Percentiles rank a stretch among this genome's conserved stretches.
Evolutionary conservation across 1,140 invertebrate genomes (phyloP).

Genomic region (Scaptomyza hsui): DNA sequence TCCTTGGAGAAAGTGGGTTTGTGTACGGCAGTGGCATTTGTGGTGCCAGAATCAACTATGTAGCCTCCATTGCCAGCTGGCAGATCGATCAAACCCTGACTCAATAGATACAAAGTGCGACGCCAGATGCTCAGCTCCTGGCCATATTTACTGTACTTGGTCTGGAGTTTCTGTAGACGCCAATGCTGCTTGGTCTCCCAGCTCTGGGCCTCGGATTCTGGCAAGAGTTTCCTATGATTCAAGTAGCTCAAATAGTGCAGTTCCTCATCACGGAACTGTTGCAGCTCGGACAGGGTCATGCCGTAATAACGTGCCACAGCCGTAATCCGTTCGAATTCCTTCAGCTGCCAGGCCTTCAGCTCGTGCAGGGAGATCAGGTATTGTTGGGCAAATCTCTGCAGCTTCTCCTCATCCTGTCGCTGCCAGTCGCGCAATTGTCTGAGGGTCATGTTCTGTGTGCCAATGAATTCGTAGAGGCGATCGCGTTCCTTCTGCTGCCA

Average conservation of each 20-base stretch:
- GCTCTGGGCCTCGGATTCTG: conserved; percentile 39
- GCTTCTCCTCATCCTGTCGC: conserved; percentile 54
- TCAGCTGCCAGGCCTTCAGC: conserved; percentile 72
- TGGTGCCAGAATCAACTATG: conserved; percentile 53
- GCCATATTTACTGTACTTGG: conserved; percentile 48
- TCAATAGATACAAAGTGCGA: conserved; percentile 62
- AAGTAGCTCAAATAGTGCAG: conserved; percentile 56
- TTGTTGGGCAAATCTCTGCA: conserved; percentile 55
- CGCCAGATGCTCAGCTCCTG: conserved; percentile 69
- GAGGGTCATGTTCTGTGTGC: conserved; percentile 70
- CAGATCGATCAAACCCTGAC: conserved; percentile 69
- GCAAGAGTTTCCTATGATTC: conserved; percentile 61
- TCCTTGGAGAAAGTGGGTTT: conserved; percentile 70
- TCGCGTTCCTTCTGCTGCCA: conserved; percentile 79
- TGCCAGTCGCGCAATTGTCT: conserved; percentile 70
- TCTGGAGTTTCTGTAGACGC: conserved; percentile 49
- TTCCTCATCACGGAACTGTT: conserved; percentile 77
- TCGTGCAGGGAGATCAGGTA: conserved; percentile 58
- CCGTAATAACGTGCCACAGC: conserved; percentile 67
- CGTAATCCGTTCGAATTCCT: conserved; percentile 66
- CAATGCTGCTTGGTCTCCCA: conserved; percentile 56
- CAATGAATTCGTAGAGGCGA: conserved; percentile 76
- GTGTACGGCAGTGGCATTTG: conserved; percentile 61
- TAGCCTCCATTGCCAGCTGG: conserved; percentile 50
- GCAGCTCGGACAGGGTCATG: conserved; percentile 64